A percentile compares a stretch with the other conserved stretches of the same genome.
Conservation (phyloP, 2,113 vertebrate genomes). For the Megaceryle maxima region DNA sequence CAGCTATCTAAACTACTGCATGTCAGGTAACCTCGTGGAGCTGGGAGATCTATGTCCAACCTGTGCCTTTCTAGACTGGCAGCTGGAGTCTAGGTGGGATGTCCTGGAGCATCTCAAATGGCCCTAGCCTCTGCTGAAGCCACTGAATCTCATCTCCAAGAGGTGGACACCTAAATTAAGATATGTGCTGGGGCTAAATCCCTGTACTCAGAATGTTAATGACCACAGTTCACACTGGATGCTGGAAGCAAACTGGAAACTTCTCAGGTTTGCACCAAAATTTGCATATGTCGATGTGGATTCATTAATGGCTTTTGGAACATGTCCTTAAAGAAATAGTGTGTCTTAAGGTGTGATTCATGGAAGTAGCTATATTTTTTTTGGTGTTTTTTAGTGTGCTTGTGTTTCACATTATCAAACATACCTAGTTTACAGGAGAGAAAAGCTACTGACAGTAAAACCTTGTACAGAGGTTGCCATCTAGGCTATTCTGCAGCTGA, state of each 20-base stretch:
- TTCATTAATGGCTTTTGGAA: neutral
- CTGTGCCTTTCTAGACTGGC: neutral
- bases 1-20: neutral
- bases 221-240: neutral
- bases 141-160: neutral
- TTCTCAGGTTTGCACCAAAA: neutral
- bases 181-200: neutral
- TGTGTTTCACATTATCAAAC: neutral
- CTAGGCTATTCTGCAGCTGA: neutral
- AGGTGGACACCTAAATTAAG: neutral
- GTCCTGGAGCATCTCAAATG: neutral
- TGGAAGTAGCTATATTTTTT: neutral
- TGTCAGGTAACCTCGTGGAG: neutral
- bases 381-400: neutral
- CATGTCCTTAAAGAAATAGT: neutral
- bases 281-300: neutral
- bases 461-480: neutral
- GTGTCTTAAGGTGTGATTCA: neutral
- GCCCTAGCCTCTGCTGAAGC: neutral
- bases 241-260: neutral
- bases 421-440: neutral
- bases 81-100: neutral
- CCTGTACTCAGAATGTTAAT: accelerated
- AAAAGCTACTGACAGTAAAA: neutral
- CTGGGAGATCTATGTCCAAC: neutral